phyloP scores from a whole-genome alignment of 1,140 invertebrate genomes.

The Chionoecetes opilio region DNA sequence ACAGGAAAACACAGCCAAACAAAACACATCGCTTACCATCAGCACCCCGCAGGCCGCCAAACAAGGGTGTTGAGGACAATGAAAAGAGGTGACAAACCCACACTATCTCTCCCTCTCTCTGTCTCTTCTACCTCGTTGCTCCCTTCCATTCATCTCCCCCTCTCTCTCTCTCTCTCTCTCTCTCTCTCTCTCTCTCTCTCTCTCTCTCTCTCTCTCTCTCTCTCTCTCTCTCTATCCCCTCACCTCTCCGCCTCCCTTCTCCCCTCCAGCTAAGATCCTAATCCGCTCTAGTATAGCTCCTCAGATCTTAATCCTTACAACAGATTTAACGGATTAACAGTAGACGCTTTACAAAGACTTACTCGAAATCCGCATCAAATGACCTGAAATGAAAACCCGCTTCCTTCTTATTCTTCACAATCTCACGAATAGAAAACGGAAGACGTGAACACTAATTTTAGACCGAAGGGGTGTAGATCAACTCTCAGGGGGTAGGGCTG shows the following conservation, averaged over 20 bases:
- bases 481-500: too few species aligned
- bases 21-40: neutral
- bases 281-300: neutral
- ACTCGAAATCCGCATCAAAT: neutral
- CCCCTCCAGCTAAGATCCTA: neutral
- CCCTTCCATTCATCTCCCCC: too few species aligned
- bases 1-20: neutral
- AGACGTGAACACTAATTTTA: neutral
- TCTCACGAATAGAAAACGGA: neutral
- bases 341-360: neutral
- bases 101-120: neutral
- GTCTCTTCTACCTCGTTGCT: neutral
- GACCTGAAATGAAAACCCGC: neutral
- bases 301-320: slow-evolving; percentile 7
- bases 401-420: neutral
- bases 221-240: neutral
- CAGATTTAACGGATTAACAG: neutral
- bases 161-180: neutral
- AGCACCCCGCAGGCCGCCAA: neutral
- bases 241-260: neutral
- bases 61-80: neutral
- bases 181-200: neutral
- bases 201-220: neutral
- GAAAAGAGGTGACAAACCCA: neutral
- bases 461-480: neutral